Base-by-base conservation (phyloP, 2,113 vertebrate genomes). In the Riparia riparia region DNA sequence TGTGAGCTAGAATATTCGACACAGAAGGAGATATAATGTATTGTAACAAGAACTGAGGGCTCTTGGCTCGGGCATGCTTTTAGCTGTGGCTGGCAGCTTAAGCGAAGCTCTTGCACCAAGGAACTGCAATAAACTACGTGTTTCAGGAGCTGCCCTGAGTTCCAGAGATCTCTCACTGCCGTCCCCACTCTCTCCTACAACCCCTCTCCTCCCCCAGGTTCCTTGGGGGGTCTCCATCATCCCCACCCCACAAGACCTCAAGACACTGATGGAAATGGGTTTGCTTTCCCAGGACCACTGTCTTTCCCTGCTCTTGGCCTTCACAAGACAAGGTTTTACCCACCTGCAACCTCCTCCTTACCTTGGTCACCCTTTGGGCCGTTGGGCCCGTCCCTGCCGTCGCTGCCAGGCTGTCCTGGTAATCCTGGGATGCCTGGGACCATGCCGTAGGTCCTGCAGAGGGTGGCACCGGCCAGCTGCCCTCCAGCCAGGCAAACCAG, bases 291-390 rank as follows among this genome's bases (percentile, higher is more conserved):
- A 66, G 34, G 29, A 41, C 14, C 19, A 45, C 42, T 37, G n/a
- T 6, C 22, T 53, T 74, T 91, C 80, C 25, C 31, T 24, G 6
- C 25, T 76, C 51, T 71, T 2, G 1, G 9, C 29, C 10, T 26
- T 73, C 54, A 60, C 42, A 45, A 34, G 19, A 12, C 4, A 5
- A 10, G 1, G 2, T 45, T 66, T 74, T 31, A 44, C 51, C 44
- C 56, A 47, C 12, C 57, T 69, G 47, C 32, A 58, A 12, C 24
- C 4, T 72, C 18, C 25, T 31, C 25, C 76, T 95, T 98, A 99
- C 98, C 99, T 98, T 8, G 90, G 2, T 98, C 98, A 1, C 99
- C 99, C 68, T 98, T 99, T 18, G 4, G 69, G 41, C 98, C 99
- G 0, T 94, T 94, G 10, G 18, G n/a, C 28, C 98, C 99, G 6